phyloP scores from a whole-genome alignment of 1,140 invertebrate genomes.

The Drosophila ogumai region DNA sequence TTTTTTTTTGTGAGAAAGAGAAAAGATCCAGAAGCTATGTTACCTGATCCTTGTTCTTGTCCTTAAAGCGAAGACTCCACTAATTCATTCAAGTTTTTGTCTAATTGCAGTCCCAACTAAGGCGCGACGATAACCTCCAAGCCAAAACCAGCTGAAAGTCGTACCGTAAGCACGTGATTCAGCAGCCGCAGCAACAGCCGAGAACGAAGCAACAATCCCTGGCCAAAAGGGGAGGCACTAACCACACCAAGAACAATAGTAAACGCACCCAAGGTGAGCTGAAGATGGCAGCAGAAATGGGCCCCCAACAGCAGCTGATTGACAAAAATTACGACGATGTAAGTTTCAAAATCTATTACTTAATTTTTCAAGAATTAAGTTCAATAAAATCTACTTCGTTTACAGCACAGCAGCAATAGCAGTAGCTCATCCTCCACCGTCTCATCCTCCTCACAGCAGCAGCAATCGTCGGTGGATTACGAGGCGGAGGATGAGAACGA shows the following conservation, averaged over 20 bases:
- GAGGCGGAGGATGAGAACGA: constrained; percentile 82
- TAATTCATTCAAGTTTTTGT: not conserved
- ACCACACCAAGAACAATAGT: constrained; percentile 1
- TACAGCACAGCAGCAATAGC: constrained; percentile 59
- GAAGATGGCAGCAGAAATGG: constrained; percentile 22
- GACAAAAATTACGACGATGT: constrained; percentile 66
- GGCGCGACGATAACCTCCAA: constrained; percentile 83
- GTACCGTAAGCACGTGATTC: constrained; percentile 45
- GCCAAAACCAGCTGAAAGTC: constrained; percentile 85
- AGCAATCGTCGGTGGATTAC: constrained; percentile 75
- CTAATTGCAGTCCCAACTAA: constrained; percentile 78
- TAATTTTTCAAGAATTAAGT: not conserved
- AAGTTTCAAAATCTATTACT: not conserved
- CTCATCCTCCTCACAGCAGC: constrained; percentile 70
- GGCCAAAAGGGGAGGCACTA: constrained; percentile 31
- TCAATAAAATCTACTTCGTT: not conserved
- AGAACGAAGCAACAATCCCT: constrained; percentile 22
- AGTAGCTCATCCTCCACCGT: constrained; percentile 60
- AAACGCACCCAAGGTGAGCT: constrained; percentile 25
- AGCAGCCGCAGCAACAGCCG: constrained; percentile 39
- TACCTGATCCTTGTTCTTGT: not conserved
- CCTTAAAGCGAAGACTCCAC: too few relatives aligned
- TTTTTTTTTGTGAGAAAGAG: constrained; percentile 58
- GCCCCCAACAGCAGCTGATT: constrained; percentile 53
- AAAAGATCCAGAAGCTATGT: constrained; percentile 12